Evolutionary conservation across 2,113 vertebrate genomes (phyloP).

Genomic region (Anguilla japonica): DNA sequence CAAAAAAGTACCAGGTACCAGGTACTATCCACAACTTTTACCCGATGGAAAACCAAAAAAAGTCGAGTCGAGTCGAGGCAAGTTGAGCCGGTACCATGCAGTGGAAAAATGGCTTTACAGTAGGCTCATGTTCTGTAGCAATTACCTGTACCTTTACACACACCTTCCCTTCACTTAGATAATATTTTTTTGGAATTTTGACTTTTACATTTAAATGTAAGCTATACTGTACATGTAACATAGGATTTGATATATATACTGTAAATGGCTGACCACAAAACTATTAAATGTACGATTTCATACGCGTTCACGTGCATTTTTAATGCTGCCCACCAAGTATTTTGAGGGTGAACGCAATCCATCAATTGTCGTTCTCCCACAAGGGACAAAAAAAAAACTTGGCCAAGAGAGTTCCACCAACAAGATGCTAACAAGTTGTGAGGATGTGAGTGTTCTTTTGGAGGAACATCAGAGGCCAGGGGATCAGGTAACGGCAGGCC

Average conservation of each 20-base stretch:
- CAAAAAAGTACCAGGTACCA: too few species aligned
- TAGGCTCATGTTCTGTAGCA: too few species aligned
- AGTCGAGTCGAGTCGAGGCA: too few species aligned
- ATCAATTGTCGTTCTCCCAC: slow-evolving; percentile 1
- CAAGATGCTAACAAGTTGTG: slow-evolving; percentile 52
- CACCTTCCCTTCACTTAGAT: too few species aligned
- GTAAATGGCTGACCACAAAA: not conserved
- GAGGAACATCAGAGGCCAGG: slow-evolving; percentile 39
- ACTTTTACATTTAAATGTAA: not conserved
- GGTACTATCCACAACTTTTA: too few species aligned
- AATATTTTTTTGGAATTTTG: too few species aligned
- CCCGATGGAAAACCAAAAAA: too few species aligned
- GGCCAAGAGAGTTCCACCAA: slow-evolving; percentile 47
- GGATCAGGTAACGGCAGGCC: slow-evolving; percentile 37
- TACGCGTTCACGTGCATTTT: not conserved
- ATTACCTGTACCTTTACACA: too few species aligned
- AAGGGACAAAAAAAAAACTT: slow-evolving; percentile 14
- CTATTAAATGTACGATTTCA: not conserved
- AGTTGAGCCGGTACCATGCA: too few species aligned
- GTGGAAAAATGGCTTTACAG: too few species aligned
- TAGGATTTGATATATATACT: too few species aligned
- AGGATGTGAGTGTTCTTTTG: slow-evolving; percentile 35
- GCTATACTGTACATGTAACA: not conserved
- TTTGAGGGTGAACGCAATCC: not conserved
- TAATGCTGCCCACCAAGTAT: not conserved